These are phyloP conservation scores for Agonopterix arenella DNA, from an alignment of 2,888 invertebrate genomes.

Conservation along the genomic window DNA sequence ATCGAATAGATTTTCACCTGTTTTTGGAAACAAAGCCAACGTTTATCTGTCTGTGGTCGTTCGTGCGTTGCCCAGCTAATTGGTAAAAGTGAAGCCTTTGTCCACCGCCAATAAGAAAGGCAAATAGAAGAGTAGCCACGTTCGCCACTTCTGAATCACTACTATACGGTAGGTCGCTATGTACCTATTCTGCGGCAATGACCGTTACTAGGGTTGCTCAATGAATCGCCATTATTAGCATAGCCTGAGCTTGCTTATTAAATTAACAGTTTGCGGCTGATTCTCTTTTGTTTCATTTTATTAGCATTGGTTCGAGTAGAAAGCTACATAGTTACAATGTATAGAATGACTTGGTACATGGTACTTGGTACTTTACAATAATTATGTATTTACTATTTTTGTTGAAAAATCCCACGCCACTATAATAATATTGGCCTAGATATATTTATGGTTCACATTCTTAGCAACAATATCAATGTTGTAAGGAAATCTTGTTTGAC, in stretches of 20 bases:
- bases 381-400: no score
- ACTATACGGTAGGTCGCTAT: conserved; percentile 14
- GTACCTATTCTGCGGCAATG: conserved; percentile 7
- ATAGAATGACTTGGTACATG: no score
- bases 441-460: no score
- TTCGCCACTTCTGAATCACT: conserved; percentile 44
- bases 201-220: conserved; percentile 25
- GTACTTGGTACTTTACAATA: no score
- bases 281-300: neutral
- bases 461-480: no score
- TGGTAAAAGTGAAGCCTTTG: conserved; percentile 71
- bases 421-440: no score
- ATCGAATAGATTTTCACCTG: conserved; percentile 56
- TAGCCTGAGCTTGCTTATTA: conserved; percentile 15
- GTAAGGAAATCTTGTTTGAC: neutral
- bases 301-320: neutral
- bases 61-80: conserved; percentile 55
- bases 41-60: conserved; percentile 38
- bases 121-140: conserved; percentile 51
- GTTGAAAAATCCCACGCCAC: no score
- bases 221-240: conserved; percentile 16
- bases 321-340: no score
- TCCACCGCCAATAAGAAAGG: conserved; percentile 47
- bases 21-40: conserved; percentile 69
- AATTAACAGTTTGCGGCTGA: conserved; percentile 20